These are phyloP conservation scores for Digitonthophagus gazella DNA, from an alignment of 2,888 invertebrate species.

Conservation along the genomic window DNA sequence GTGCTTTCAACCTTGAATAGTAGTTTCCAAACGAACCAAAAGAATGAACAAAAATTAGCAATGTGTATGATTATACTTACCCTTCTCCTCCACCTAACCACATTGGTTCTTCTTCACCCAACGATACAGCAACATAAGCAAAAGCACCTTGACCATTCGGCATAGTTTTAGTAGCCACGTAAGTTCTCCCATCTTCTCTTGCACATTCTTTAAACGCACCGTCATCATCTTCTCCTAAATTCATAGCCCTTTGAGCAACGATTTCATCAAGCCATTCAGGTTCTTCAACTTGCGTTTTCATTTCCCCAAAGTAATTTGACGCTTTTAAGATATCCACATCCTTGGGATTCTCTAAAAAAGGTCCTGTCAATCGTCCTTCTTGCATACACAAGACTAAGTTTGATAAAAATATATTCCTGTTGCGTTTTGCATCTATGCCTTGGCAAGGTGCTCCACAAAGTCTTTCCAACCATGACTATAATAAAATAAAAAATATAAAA, in stretches of 20 bases:
- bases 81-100: slow-evolving; percentile 47
- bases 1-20: background rate
- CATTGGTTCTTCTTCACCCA: slow-evolving; percentile 47
- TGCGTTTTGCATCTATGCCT: slow-evolving; percentile 47
- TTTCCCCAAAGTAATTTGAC: slow-evolving; percentile 42
- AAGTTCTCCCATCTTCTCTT: slow-evolving; percentile 49
- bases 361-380: slow-evolving; percentile 45
- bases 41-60: background rate
- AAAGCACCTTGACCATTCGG: slow-evolving; percentile 52
- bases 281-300: slow-evolving; percentile 36
- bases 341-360: slow-evolving; percentile 45
- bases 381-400: slow-evolving; percentile 51
- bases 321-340: slow-evolving; percentile 47
- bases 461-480: slow-evolving; percentile 48
- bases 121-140: slow-evolving; percentile 51
- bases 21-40: background rate
- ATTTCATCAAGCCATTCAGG: slow-evolving; percentile 46
- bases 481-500: background rate
- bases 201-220: slow-evolving; percentile 36
- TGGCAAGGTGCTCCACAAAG: slow-evolving; percentile 46
- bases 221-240: slow-evolving; percentile 5
- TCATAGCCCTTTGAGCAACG: slow-evolving; percentile 31
- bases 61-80: slow-evolving; percentile 26
- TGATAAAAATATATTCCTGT: slow-evolving; percentile 51
- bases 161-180: slow-evolving; percentile 52